Evolutionary conservation across 2,113 vertebrate species (phyloP).

Genomic region (Saccopteryx bilineata): DNA sequence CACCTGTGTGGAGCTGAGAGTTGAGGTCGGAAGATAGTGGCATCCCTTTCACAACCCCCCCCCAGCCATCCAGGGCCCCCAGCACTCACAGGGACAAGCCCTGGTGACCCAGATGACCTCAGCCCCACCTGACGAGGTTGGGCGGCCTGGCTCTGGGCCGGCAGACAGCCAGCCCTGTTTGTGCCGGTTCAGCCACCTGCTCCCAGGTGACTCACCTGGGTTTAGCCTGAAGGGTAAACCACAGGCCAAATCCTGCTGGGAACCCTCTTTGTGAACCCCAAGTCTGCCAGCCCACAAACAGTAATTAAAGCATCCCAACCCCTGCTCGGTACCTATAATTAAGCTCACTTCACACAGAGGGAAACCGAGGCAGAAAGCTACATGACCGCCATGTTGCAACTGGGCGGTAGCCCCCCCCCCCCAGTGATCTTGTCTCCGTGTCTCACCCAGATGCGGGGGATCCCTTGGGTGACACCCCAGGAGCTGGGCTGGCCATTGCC

Average conservation of each 20-base stretch:
- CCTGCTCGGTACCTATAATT: not conserved
- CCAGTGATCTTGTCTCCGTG: accelerated
- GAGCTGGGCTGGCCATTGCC: not conserved
- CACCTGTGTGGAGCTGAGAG: too few species aligned
- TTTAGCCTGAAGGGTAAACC: not conserved
- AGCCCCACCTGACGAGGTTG: not conserved
- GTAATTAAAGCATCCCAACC: not conserved
- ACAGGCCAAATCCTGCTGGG: too few species aligned
- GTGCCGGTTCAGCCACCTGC: too few species aligned
- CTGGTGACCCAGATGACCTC: not conserved
- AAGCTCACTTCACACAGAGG: not conserved
- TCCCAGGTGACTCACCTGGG: not conserved
- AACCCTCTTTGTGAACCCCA: accelerated
- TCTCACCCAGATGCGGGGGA: not conserved
- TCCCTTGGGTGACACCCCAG: not conserved
- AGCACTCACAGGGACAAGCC: not conserved
- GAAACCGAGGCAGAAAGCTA: conserved; percentile 10
- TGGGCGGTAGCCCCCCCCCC: too few species aligned
- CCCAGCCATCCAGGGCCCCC: not conserved
- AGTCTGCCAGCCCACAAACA: not conserved
- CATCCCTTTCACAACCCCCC: not conserved
- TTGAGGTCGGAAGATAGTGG: not conserved
- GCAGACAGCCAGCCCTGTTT: too few species aligned
- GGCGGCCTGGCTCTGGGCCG: too few species aligned
- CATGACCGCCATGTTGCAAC: not conserved